Conservation (phyloP, 2,888 invertebrate genomes). For the Chrysolina haemoptera region DNA sequence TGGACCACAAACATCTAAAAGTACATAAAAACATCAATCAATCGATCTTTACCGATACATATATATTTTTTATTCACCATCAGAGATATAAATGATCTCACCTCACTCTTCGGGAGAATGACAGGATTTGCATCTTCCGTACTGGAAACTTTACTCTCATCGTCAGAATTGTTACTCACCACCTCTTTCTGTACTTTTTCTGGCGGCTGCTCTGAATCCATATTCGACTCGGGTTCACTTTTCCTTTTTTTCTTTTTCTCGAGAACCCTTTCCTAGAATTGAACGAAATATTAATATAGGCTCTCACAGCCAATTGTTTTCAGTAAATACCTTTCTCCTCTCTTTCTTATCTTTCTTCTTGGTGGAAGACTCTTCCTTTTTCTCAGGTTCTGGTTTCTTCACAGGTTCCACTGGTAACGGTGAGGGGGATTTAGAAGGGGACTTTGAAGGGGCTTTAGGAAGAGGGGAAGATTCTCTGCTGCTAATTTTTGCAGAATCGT, state of each 20-base stretch:
- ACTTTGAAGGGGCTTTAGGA: constrained; percentile 41
- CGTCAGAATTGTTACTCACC: constrained; percentile 65
- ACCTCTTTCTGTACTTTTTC: constrained; percentile 68
- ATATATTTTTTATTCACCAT: too few relatives aligned
- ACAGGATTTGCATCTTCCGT: constrained; percentile 54
- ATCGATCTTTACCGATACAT: too few relatives aligned
- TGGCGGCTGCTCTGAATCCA: constrained; percentile 68
- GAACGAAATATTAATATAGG: neutral
- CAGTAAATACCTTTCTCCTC: constrained; percentile 54
- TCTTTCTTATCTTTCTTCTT: constrained; percentile 73
- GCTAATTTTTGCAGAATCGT: constrained; percentile 60
- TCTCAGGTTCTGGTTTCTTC: constrained; percentile 72
- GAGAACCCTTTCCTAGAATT: constrained; percentile 73
- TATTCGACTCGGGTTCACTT: constrained; percentile 69
- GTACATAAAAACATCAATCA: too few relatives aligned
- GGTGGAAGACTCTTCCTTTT: constrained; percentile 63
- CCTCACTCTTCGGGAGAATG: constrained; percentile 50
- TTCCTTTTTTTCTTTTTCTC: constrained; percentile 78
- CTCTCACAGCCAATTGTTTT: neutral
- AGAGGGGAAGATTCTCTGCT: constrained; percentile 60
- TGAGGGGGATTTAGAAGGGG: constrained; percentile 43
- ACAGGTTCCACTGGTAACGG: constrained; percentile 46
- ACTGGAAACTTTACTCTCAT: constrained; percentile 57
- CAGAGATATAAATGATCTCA: constrained; percentile 39
- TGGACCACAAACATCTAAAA: too few relatives aligned